phyloP scores from a whole-genome alignment of 1,140 invertebrate genomes.

The Caenorhabditis brenneri region DNA sequence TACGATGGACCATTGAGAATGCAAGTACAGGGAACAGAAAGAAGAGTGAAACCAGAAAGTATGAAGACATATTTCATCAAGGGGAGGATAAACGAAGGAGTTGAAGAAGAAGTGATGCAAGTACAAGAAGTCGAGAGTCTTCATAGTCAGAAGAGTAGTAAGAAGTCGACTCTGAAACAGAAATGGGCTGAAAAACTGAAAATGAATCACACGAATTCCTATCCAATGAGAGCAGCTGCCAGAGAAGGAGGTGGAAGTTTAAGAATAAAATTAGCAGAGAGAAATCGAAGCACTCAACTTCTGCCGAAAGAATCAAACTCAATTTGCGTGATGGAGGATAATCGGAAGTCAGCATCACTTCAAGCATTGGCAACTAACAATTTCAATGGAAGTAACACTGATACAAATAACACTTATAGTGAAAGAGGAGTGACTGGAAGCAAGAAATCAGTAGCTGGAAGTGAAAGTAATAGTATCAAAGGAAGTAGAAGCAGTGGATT shows the following conservation, averaged over 20 bases:
- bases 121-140: conserved; percentile 49
- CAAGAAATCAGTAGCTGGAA: conserved; percentile 13
- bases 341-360: conserved; percentile 65
- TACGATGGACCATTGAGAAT: conserved; percentile 74
- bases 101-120: conserved; percentile 10
- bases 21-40: conserved; percentile 50
- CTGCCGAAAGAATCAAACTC: conserved; percentile 59
- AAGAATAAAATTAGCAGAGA: conserved; percentile 52
- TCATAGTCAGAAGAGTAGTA: not conserved
- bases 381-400: conserved; percentile 45
- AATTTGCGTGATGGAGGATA: conserved; percentile 61
- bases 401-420: conserved; percentile 46
- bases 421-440: conserved; percentile 34
- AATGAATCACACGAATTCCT: conserved; percentile 65
- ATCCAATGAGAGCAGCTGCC: conserved; percentile 58
- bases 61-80: conserved; percentile 83
- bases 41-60: conserved; percentile 41
- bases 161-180: conserved; percentile 43
- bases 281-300: conserved; percentile 48
- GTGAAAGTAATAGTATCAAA: conserved; percentile 51
- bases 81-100: conserved; percentile 72
- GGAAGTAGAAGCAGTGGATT: conserved; percentile 51
- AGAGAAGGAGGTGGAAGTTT: conserved; percentile 37
- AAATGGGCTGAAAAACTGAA: conserved; percentile 64
- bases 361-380: conserved; percentile 61